Evolutionary conservation across 2,888 invertebrate species (phyloP).

Genomic region (Ypsolopha scabrella): DNA sequence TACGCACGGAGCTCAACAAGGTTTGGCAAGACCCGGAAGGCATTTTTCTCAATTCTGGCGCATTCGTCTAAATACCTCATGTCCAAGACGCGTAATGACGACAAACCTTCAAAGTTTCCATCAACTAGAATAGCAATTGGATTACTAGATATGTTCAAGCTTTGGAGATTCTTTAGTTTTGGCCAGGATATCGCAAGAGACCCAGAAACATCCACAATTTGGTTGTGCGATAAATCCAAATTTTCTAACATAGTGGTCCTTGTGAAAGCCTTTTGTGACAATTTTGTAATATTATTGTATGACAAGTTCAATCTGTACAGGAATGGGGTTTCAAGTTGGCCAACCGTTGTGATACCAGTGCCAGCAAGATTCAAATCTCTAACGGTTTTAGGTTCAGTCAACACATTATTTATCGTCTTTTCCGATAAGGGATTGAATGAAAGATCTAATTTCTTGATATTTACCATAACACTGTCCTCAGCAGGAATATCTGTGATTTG

Average conservation of each 20-base stretch:
- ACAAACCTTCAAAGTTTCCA: constrained; percentile 80
- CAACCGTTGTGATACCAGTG: constrained; percentile 77
- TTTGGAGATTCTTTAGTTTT: constrained; percentile 77
- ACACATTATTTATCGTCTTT: constrained; percentile 79
- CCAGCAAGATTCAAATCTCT: constrained; percentile 84
- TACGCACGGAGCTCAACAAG: constrained; percentile 78
- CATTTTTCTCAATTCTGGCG: constrained; percentile 83
- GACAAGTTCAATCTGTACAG: constrained; percentile 83
- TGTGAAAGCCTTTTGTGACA: constrained; percentile 78
- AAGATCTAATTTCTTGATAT: constrained; percentile 87
- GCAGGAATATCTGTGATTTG: constrained; percentile 83
- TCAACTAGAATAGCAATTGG: constrained; percentile 82
- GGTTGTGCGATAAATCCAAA: constrained; percentile 82
- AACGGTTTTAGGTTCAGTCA: constrained; percentile 91
- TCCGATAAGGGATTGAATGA: constrained; percentile 86
- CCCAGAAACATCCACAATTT: constrained; percentile 69
- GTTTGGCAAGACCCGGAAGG: constrained; percentile 80
- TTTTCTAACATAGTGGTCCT: constrained; percentile 83
- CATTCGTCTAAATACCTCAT: constrained; percentile 77
- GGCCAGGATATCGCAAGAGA: constrained; percentile 77
- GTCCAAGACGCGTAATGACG: constrained; percentile 73
- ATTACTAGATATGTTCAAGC: constrained; percentile 85
- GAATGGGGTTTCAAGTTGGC: constrained; percentile 87
- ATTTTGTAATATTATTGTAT: constrained; percentile 75
- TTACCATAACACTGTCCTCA: constrained; percentile 88